A percentile compares a stretch with the other conserved stretches of the same genome.
Conservation (phyloP, 53 echinoderm and acorn worm genomes). For the Echinometra lucunter region DNA sequence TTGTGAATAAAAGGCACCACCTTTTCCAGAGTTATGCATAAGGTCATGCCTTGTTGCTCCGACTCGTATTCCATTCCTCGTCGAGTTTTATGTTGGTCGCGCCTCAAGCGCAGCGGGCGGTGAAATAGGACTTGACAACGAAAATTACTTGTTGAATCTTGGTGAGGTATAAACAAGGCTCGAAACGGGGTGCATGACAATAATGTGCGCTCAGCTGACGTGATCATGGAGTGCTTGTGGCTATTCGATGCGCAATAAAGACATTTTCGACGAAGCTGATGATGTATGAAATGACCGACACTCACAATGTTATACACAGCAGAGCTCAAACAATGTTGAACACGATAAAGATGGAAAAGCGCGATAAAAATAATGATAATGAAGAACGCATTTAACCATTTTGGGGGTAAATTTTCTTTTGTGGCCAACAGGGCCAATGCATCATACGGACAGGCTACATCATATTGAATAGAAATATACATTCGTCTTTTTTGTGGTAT, state of each 20-base stretch:
- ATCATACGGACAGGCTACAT: no score
- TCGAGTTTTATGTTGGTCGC: constrained; percentile 29
- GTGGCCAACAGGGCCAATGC: no score
- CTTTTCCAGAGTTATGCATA: constrained; percentile 45
- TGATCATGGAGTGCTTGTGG: constrained; percentile 36
- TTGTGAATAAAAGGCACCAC: constrained; percentile 38
- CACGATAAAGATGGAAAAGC: not conserved
- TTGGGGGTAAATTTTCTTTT: no score
- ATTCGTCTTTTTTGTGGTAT: not conserved
- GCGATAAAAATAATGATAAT: not conserved
- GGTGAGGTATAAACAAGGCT: constrained; percentile 53
- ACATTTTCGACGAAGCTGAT: not conserved
- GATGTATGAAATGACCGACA: not conserved
- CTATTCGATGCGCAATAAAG: not conserved
- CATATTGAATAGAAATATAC: not conserved
- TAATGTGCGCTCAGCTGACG: constrained; percentile 61
- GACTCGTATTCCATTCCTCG: constrained; percentile 49
- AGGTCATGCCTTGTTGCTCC: constrained; percentile 27
- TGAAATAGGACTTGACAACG: constrained; percentile 50
- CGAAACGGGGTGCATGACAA: constrained; percentile 32
- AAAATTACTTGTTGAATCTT: constrained; percentile 69
- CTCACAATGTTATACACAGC: not conserved
- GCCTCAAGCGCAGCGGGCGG: constrained; percentile 51
- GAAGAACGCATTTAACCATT: not conserved
- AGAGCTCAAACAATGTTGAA: not conserved